A percentile compares a stretch with the other conserved stretches of the same genome.
Conservation (phyloP, 2,797 vertebrate genomes). For the Sebastes matsubarae region DNA sequence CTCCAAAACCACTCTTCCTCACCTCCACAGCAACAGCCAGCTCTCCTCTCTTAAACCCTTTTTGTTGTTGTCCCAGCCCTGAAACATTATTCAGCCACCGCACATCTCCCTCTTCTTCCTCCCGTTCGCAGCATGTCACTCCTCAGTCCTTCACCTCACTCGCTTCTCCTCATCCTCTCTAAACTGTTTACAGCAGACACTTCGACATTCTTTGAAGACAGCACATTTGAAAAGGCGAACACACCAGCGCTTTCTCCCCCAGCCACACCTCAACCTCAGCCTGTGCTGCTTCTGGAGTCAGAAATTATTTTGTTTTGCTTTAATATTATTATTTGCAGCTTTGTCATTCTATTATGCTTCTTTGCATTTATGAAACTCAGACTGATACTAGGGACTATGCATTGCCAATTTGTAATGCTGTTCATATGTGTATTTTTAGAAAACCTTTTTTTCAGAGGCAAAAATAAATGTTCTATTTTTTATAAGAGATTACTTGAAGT, state of each 20-base stretch:
- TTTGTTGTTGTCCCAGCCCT: neutral
- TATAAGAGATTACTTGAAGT: slow-evolving; percentile 85
- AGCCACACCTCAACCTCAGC: slow-evolving; percentile 16
- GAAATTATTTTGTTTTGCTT: slow-evolving; percentile 14
- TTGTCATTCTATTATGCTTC: slow-evolving; percentile 41
- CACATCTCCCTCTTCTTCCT: neutral
- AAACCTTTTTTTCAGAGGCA: slow-evolving; percentile 71
- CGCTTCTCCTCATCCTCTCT: slow-evolving; percentile 15
- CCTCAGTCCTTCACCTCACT: neutral
- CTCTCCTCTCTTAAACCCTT: neutral
- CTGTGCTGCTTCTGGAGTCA: slow-evolving; percentile 42
- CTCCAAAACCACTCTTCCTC: slow-evolving; percentile 47
- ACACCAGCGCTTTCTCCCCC: slow-evolving; percentile 67
- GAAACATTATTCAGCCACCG: slow-evolving; percentile 5
- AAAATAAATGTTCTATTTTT: slow-evolving; percentile 83
- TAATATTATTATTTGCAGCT: slow-evolving; percentile 49
- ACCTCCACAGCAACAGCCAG: slow-evolving; percentile 2
- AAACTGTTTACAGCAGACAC: slow-evolving; percentile 80
- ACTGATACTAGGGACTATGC: slow-evolving; percentile 71
- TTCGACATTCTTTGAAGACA: slow-evolving; percentile 69
- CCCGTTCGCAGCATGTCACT: neutral
- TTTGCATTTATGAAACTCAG: slow-evolving; percentile 49
- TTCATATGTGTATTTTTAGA: slow-evolving; percentile 82
- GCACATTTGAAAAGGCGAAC: slow-evolving; percentile 44
- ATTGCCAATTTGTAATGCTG: slow-evolving; percentile 76